These are phyloP conservation scores for Thomomys bottae DNA, from an alignment of 2,113 vertebrate genomes.

Conservation along the genomic window DNA sequence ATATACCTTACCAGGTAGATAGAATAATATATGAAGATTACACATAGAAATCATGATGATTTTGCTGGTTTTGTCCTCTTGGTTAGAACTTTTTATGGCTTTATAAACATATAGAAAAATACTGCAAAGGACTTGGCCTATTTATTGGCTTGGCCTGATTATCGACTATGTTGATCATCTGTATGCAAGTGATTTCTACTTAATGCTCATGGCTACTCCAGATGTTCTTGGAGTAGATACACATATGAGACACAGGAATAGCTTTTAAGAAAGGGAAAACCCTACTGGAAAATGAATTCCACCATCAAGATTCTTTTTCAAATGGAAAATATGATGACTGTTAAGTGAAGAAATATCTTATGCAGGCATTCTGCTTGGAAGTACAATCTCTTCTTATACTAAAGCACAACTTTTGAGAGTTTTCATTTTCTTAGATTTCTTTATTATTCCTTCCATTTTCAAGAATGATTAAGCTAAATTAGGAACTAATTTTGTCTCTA, in stretches of 20 bases:
- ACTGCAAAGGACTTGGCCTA: neutral
- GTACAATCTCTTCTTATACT: neutral
- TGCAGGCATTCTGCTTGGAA: neutral
- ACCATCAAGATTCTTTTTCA: neutral
- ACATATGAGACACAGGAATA: constrained; percentile 51
- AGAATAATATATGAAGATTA: neutral
- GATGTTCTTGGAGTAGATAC: constrained; percentile 5
- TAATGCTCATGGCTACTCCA: constrained; percentile 49
- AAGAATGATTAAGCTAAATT: constrained; percentile 46
- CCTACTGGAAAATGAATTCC: constrained; percentile 5
- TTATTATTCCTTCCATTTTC: constrained; percentile 23
- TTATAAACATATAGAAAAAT: neutral
- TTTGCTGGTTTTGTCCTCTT: neutral
- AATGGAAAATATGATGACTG: neutral
- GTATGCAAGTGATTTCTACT: constrained; percentile 31
- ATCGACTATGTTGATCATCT: constrained; percentile 40
- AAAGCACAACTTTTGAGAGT: neutral
- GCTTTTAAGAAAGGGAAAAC: constrained; percentile 37
- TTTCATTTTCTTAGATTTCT: neutral
- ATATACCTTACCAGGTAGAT: neutral
- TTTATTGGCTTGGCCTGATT: too few relatives aligned
- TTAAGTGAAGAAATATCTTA: neutral
- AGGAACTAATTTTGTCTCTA: constrained; percentile 7
- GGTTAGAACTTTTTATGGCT: neutral
- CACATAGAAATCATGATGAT: neutral